Conservation (phyloP, 2,888 invertebrate genomes). For the Tipula confusa region DNA sequence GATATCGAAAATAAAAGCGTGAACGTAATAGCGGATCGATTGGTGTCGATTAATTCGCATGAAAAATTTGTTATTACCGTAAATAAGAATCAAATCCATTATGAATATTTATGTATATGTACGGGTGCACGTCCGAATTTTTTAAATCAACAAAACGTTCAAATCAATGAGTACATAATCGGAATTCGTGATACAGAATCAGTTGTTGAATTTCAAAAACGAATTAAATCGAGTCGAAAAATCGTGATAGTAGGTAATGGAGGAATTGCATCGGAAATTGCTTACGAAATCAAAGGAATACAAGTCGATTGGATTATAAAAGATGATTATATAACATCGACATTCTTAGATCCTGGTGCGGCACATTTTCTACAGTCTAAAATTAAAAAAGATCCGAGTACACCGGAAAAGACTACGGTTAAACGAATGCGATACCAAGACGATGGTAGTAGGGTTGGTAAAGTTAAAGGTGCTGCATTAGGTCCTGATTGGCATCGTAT, state of each 20-base stretch:
- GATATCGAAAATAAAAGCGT: constrained; percentile 62
- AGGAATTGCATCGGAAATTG: constrained; percentile 96
- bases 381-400: neutral
- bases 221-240: constrained; percentile 62
- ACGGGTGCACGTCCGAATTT: constrained; percentile 85
- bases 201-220: constrained; percentile 70
- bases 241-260: constrained; percentile 93
- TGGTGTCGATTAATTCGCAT: constrained; percentile 56
- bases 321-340: constrained; percentile 86
- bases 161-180: constrained; percentile 60
- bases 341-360: constrained; percentile 94
- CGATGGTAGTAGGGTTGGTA: constrained; percentile 44
- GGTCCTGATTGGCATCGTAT: constrained; percentile 94
- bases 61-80: constrained; percentile 55
- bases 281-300: constrained; percentile 78
- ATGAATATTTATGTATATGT: constrained; percentile 82
- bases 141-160: constrained; percentile 53
- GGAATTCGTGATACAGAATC: constrained; percentile 95
- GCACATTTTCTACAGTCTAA: constrained; percentile 78
- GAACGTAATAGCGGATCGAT: constrained; percentile 63
- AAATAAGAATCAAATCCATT: constrained; percentile 57
- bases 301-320: constrained; percentile 92
- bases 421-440: constrained; percentile 67
- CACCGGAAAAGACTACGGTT: constrained; percentile 43
- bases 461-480: constrained; percentile 76